A percentile compares a stretch with the other conserved stretches of the same genome.
Evolutionary conservation across 2,888 invertebrate genomes (phyloP).

Genomic region (Deladenus siricidicola): DNA sequence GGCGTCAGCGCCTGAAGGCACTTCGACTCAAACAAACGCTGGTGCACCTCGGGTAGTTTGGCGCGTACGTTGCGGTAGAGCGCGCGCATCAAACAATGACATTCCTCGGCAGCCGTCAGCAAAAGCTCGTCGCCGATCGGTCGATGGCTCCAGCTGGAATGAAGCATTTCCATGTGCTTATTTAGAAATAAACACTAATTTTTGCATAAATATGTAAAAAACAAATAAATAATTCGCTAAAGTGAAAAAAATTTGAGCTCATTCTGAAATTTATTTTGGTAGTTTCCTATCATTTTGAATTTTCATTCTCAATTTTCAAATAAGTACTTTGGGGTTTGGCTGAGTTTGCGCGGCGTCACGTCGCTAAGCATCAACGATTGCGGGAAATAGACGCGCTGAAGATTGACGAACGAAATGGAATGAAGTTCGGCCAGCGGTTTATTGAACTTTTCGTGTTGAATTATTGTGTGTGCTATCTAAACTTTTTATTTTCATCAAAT

Average conservation of each 20-base stretch:
- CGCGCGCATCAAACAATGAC: constrained; percentile 44
- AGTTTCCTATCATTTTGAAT: constrained; percentile 5
- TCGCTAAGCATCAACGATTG: constrained; percentile 76
- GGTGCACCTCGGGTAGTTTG: constrained; percentile 41
- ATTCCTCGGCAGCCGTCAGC: constrained; percentile 45
- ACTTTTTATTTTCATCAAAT: not conserved
- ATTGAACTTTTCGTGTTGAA: constrained; percentile 78
- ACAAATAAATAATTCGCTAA: not conserved
- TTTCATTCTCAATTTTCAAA: constrained; percentile 8
- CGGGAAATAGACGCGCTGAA: constrained; percentile 57
- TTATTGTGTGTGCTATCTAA: constrained; percentile 76
- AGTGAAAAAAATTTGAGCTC: not conserved
- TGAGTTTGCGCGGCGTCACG: constrained; percentile 71
- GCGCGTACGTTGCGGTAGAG: constrained; percentile 44
- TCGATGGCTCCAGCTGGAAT: constrained; percentile 47
- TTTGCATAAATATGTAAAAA: not conserved
- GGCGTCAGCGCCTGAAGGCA: constrained; percentile 40
- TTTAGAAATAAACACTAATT: not conserved
- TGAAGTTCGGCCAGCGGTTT: constrained; percentile 89
- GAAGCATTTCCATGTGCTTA: not conserved
- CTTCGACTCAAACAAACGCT: constrained; percentile 40
- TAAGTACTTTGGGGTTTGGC: constrained; percentile 39
- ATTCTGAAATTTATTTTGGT: not conserved
- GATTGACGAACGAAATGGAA: constrained; percentile 78
- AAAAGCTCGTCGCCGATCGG: constrained; percentile 48